Percentiles rank a stretch among this genome's conserved stretches.
Conservation (phyloP, 1,140 invertebrate species). For the Euura lappo region DNA sequence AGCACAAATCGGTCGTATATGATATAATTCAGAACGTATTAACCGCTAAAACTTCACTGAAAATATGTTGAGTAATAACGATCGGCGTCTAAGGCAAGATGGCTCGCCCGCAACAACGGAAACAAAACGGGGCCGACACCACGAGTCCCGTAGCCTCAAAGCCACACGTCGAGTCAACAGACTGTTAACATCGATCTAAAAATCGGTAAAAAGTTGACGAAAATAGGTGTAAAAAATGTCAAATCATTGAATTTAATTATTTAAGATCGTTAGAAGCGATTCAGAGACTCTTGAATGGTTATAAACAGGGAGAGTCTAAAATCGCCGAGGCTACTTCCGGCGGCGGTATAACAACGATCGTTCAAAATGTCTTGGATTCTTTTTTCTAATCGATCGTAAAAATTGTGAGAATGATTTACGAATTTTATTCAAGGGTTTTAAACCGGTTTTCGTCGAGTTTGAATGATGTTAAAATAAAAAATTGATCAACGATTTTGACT, state of each 20-base stretch:
- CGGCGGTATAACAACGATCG: neutral
- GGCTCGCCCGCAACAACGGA: slow-evolving; percentile 12
- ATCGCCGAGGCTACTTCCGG: neutral
- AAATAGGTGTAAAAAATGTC: neutral
- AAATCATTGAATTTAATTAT: too few species aligned
- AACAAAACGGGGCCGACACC: slow-evolving; percentile 19
- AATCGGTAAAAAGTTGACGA: too few species aligned
- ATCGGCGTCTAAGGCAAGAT: slow-evolving; percentile 15
- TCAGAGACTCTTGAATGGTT: too few species aligned
- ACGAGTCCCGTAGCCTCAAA: neutral
- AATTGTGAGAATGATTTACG: too few species aligned
- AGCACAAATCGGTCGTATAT: neutral
- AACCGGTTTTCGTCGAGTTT: too few species aligned
- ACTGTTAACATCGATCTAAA: neutral
- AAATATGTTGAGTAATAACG: neutral
- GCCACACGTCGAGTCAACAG: slow-evolving; percentile 14
- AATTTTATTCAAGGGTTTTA: too few species aligned
- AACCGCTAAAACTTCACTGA: neutral
- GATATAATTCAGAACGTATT: neutral
- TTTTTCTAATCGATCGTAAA: neutral
- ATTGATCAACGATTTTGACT: neutral
- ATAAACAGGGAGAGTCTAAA: too few species aligned
- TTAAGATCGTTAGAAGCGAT: too few species aligned
- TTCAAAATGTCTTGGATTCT: neutral
- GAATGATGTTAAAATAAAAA: neutral